A percentile compares a stretch with the other conserved stretches of the same genome.
phyloP scores from a whole-genome alignment of 2,113 vertebrate species.

The Ondatra zibethicus region DNA sequence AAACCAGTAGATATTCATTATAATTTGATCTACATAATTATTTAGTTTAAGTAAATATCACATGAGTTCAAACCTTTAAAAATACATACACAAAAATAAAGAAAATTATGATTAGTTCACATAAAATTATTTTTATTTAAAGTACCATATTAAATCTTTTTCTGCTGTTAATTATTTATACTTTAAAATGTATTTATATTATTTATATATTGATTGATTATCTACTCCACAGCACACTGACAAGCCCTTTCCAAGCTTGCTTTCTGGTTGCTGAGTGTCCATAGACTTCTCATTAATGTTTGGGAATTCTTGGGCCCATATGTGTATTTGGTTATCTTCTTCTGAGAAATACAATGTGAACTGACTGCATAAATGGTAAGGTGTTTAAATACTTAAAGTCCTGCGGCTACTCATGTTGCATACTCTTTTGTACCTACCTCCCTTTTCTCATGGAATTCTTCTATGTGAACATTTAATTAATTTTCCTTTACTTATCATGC shows the following conservation, averaged over 20 bases:
- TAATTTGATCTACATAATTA: neutral
- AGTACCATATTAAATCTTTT: neutral
- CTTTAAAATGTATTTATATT: neutral
- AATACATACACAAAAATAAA: neutral
- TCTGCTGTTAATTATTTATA: neutral
- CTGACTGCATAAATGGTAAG: neutral
- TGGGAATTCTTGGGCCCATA: neutral
- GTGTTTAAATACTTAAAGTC: neutral
- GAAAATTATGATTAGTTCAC: constrained; percentile 26
- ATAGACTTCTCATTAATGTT: neutral
- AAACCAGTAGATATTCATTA: neutral
- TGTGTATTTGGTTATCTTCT: constrained; percentile 48
- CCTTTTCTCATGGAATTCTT: neutral
- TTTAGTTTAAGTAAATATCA: neutral
- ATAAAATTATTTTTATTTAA: constrained; percentile 31
- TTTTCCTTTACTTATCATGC: constrained; percentile 24
- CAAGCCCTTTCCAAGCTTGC: neutral
- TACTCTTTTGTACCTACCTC: neutral
- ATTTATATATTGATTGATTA: neutral
- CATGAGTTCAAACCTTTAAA: neutral
- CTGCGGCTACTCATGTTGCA: neutral
- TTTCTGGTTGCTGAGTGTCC: neutral
- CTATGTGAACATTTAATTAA: constrained; percentile 24
- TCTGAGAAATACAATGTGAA: neutral
- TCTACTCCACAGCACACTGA: neutral